phyloP scores from a whole-genome alignment of 1,140 invertebrate genomes.

The Philopotamus ludificatus region DNA sequence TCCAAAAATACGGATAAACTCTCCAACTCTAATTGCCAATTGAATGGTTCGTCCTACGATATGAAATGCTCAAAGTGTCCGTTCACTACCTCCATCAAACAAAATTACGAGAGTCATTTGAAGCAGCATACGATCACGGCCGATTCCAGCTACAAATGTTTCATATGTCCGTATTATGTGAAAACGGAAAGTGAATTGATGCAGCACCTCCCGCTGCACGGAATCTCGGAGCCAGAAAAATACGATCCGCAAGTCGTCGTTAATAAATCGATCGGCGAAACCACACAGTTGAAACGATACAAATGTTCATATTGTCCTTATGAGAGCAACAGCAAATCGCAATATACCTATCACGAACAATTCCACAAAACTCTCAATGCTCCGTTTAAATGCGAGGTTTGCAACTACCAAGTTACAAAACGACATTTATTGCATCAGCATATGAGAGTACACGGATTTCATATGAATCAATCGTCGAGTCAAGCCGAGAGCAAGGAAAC shows the following conservation, averaged over 20 bases:
- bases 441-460: slow-evolving; percentile 70
- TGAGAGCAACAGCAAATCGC: slow-evolving; percentile 78
- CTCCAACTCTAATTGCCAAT: slow-evolving; percentile 22
- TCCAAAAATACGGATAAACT: slow-evolving; percentile 43
- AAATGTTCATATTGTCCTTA: slow-evolving; percentile 75
- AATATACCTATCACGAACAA: slow-evolving; percentile 82
- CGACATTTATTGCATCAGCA: slow-evolving; percentile 77
- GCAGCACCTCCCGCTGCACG: slow-evolving; percentile 52
- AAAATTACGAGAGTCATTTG: slow-evolving; percentile 67
- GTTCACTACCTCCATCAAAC: slow-evolving; percentile 65
- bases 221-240: slow-evolving; percentile 52
- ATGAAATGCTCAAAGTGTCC: slow-evolving; percentile 72
- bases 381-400: slow-evolving; percentile 76
- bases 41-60: slow-evolving; percentile 45
- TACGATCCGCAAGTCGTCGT: slow-evolving; percentile 51
- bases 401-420: slow-evolving; percentile 80
- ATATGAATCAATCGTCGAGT: slow-evolving; percentile 41
- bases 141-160: slow-evolving; percentile 75
- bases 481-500: background rate
- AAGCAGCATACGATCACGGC: slow-evolving; percentile 70
- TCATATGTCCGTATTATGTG: slow-evolving; percentile 78
- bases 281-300: slow-evolving; percentile 57
- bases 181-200: slow-evolving; percentile 53
- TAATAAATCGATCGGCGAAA: slow-evolving; percentile 46
- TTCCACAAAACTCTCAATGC: slow-evolving; percentile 73